phyloP scores from a whole-genome alignment of 2,888 invertebrate genomes.

The Strigamia maritima region DNA sequence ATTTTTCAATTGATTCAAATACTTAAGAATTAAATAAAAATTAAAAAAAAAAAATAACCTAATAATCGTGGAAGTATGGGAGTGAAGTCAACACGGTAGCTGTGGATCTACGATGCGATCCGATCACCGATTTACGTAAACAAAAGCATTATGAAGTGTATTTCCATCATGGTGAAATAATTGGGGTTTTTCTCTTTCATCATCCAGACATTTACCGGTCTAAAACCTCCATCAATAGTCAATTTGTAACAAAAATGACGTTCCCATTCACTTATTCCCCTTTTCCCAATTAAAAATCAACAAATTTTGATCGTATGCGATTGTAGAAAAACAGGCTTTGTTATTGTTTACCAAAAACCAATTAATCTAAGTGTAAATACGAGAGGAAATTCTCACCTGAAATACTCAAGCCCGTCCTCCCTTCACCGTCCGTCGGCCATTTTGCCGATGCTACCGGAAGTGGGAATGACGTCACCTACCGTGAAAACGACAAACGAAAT shows the following conservation, averaged over 20 bases:
- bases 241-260: not conserved
- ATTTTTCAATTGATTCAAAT: not conserved
- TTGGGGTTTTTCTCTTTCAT: not conserved
- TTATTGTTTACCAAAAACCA: not conserved
- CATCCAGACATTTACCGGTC: not conserved
- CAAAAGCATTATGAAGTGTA: too few relatives aligned
- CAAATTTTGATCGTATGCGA: not conserved
- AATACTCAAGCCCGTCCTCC: not conserved
- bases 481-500: not conserved
- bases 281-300: not conserved
- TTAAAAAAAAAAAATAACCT: not conserved
- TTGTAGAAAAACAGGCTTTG: not conserved
- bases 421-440: not conserved
- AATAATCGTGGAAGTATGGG: too few relatives aligned
- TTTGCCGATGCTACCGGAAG: not conserved
- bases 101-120: too few relatives aligned
- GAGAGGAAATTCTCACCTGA: not conserved
- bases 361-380: not conserved
- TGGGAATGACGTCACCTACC: not conserved
- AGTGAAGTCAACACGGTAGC: too few relatives aligned
- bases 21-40: not conserved
- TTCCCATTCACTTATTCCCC: not conserved
- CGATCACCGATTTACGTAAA: too few relatives aligned
- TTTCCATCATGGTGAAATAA: not conserved
- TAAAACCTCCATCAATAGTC: not conserved